A percentile compares a stretch with the other conserved stretches of the same genome.
phyloP scores from a whole-genome alignment of 92 coral and sea anemone genomes.

The Porites rus region DNA sequence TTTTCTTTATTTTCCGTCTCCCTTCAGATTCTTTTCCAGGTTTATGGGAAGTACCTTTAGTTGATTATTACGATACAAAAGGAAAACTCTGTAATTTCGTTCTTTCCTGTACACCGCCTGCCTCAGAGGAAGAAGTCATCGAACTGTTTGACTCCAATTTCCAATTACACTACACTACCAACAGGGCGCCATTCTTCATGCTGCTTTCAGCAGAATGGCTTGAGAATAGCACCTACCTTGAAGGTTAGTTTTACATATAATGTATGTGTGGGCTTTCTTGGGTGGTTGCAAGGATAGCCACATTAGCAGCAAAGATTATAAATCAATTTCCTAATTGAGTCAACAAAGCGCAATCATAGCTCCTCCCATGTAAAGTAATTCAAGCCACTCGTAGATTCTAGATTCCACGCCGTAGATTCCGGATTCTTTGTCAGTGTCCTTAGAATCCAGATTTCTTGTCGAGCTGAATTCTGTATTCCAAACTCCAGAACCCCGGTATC shows the following conservation, averaged over 20 bases:
- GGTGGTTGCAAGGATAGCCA: too few relatives aligned
- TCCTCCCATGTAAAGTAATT: too few relatives aligned
- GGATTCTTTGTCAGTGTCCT: too few relatives aligned
- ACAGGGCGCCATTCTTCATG: slow-evolving; percentile 79
- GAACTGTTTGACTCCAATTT: slow-evolving; percentile 64
- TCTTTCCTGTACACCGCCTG: slow-evolving; percentile 64
- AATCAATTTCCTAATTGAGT: too few relatives aligned
- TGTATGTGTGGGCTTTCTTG: too few relatives aligned
- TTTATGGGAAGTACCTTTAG: slow-evolving; percentile 79
- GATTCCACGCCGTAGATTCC: too few relatives aligned
- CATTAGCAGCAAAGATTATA: too few relatives aligned
- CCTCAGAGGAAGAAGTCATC: slow-evolving; percentile 42
- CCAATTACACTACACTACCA: slow-evolving; percentile 67
- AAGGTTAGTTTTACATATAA: neutral
- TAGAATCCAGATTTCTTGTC: too few relatives aligned
- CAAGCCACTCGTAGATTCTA: too few relatives aligned
- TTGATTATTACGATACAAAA: slow-evolving; percentile 56
- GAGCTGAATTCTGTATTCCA: too few relatives aligned
- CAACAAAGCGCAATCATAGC: too few relatives aligned
- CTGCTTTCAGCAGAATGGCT: slow-evolving; percentile 49
- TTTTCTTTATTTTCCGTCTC: neutral
- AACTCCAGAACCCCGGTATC: too few relatives aligned
- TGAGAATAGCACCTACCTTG: neutral
- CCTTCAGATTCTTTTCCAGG: slow-evolving; percentile 78
- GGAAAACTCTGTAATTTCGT: slow-evolving; percentile 62